A percentile compares a stretch with the other conserved stretches of the same genome.
Conservation (phyloP, 2,113 vertebrate species). For the Glaucidium brasilianum region DNA sequence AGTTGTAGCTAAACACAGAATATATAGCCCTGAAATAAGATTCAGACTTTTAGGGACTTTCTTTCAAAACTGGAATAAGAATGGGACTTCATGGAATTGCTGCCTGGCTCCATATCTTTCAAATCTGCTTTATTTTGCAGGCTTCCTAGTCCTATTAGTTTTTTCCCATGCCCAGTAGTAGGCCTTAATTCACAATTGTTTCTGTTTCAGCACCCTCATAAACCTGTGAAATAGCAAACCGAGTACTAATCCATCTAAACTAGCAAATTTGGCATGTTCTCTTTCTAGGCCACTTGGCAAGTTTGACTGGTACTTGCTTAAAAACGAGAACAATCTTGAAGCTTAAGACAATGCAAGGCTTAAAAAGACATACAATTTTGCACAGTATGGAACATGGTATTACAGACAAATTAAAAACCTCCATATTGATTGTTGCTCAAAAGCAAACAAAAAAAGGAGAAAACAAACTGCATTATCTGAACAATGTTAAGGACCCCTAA, state of each 20-base stretch:
- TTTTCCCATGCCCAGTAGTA: not conserved
- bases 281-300: not conserved
- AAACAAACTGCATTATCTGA: not conserved
- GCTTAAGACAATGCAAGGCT: not conserved
- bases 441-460: not conserved
- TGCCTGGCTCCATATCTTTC: not conserved
- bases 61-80: not conserved
- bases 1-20: not conserved
- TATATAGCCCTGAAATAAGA: accelerated
- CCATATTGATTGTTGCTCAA: not conserved
- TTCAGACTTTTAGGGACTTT: not conserved
- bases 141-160: not conserved
- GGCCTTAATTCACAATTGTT: not conserved
- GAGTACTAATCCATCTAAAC: not conserved
- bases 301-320: not conserved
- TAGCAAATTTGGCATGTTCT: not conserved
- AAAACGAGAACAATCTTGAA: not conserved
- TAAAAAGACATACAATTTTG: not conserved
- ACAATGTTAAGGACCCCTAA: not conserved
- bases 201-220: not conserved
- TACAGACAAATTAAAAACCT: not conserved
- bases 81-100: not conserved
- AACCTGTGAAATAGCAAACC: not conserved
- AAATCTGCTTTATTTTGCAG: not conserved
- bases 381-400: not conserved